Conservation (phyloP, 2,797 vertebrate genomes). For the Micropoecilia bifurca region DNA sequence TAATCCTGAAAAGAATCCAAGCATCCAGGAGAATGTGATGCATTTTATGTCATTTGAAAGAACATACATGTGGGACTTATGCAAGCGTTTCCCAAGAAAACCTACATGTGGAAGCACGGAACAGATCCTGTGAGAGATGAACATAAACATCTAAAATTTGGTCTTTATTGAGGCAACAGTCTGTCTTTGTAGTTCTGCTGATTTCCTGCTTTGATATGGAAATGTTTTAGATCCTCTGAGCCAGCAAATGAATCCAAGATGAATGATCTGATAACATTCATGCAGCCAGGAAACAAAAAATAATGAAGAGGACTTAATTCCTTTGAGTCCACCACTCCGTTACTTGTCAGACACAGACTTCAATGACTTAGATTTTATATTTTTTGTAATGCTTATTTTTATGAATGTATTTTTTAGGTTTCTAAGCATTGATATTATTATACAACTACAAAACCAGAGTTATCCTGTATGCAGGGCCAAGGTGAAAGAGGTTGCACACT, state of each 20-base stretch:
- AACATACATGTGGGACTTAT: not conserved
- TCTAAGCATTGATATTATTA: not conserved
- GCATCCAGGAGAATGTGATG: not conserved
- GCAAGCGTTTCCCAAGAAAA: not conserved
- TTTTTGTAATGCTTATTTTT: not conserved
- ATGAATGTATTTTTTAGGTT: not conserved
- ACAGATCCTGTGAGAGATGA: not conserved
- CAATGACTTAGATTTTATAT: not conserved
- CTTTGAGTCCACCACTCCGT: not conserved
- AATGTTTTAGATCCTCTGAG: constrained; percentile 48
- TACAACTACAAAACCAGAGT: not conserved
- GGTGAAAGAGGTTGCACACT: not conserved
- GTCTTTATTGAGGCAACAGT: constrained; percentile 22
- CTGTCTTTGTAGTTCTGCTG: constrained; percentile 18
- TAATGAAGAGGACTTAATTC: not conserved
- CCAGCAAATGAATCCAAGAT: constrained; percentile 56
- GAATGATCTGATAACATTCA: constrained; percentile 48
- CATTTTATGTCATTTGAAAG: not conserved
- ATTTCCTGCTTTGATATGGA: constrained; percentile 37
- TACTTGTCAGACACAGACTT: not conserved
- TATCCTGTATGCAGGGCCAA: not conserved
- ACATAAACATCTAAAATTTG: not conserved
- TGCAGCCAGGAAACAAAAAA: not conserved
- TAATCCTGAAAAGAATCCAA: not conserved
- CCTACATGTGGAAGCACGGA: not conserved